These are phyloP conservation scores for Melanotaenia duboulayi DNA, from an alignment of 2,113 vertebrate species.

Conservation along the genomic window DNA sequence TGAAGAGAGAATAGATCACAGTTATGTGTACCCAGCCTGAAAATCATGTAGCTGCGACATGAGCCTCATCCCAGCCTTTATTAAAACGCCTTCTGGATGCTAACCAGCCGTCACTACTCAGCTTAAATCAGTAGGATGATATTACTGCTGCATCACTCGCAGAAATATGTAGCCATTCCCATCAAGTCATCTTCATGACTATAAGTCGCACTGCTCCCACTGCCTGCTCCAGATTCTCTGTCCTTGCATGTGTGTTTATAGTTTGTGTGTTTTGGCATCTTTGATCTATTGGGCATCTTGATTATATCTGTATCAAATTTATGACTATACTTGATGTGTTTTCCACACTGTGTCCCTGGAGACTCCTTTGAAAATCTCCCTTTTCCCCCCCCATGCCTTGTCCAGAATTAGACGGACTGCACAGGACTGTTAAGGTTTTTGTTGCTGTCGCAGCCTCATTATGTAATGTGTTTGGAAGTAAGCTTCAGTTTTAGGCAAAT, in stretches of 20 bases:
- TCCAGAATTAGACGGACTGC: neutral
- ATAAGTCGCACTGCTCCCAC: neutral
- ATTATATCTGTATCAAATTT: conserved; percentile 12
- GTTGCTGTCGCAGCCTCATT: neutral
- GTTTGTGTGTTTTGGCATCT: neutral
- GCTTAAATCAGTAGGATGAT: neutral
- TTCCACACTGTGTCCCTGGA: neutral
- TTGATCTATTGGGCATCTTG: conserved; percentile 14
- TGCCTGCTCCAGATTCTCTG: conserved; percentile 40
- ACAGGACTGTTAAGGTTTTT: conserved; percentile 1
- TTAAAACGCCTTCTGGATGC: neutral
- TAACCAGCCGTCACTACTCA: neutral
- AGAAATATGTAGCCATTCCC: neutral
- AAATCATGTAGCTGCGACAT: too few species aligned
- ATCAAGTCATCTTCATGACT: conserved; percentile 14
- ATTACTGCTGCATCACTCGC: neutral
- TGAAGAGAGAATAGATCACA: too few species aligned
- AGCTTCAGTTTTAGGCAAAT: neutral
- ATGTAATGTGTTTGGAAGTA: neutral
- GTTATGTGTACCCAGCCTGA: too few species aligned
- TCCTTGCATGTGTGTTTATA: conserved; percentile 19
- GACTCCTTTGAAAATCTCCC: neutral
- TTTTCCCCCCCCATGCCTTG: accelerated
- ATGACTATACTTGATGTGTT: neutral
- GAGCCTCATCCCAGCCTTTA: too few species aligned